phyloP scores from a whole-genome alignment of 2,797 vertebrate species.

The Setipinna tenuifilis region DNA sequence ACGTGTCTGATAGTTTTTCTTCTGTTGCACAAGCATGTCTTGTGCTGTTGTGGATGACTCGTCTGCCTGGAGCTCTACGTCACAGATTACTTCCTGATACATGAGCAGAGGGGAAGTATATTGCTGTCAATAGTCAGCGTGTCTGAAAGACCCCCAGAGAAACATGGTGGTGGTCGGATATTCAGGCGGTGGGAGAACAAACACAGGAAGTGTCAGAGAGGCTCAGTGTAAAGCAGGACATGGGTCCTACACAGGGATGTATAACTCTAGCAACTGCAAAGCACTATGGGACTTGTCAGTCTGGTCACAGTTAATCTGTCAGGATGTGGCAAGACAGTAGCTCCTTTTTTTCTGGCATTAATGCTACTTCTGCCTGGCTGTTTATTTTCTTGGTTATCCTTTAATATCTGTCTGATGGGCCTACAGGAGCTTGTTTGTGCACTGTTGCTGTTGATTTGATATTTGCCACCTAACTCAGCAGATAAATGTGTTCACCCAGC shows the following conservation, averaged over 20 bases:
- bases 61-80: background rate
- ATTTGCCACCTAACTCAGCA: too few relatives aligned
- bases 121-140: constrained; percentile 7
- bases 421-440: too few relatives aligned
- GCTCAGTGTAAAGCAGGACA: constrained; percentile 50
- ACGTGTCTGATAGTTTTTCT: constrained; percentile 1
- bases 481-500: background rate
- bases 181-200: constrained; percentile 38
- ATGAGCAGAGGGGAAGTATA: background rate
- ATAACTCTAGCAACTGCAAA: constrained; percentile 20
- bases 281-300: background rate
- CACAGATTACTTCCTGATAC: constrained; percentile 14
- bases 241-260: constrained; percentile 63
- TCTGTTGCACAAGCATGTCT: constrained; percentile 17
- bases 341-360: too few relatives aligned
- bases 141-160: background rate
- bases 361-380: too few relatives aligned
- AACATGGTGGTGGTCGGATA: constrained; percentile 25
- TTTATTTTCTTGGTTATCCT: background rate
- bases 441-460: background rate
- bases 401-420: too few relatives aligned
- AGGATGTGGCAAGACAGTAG: constrained; percentile 1
- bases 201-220: constrained; percentile 59
- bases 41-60: background rate
- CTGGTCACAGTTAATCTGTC: background rate